Conservation (phyloP, 2,888 invertebrate species). For the Buathra laborator region DNA sequence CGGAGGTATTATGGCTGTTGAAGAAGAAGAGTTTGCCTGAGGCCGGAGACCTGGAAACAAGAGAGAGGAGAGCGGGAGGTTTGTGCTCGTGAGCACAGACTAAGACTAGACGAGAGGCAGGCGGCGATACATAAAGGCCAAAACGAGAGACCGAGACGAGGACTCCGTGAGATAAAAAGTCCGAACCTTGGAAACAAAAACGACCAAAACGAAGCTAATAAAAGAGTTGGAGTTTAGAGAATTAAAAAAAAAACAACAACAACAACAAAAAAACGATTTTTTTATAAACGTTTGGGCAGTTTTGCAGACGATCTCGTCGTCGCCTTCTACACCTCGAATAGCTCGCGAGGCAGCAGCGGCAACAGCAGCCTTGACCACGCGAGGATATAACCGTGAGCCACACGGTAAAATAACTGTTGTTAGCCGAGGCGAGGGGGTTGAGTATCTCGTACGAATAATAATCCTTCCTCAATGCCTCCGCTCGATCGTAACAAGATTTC, state of each 20-base stretch:
- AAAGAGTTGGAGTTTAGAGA: slow-evolving; percentile 67
- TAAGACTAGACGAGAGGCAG: not conserved
- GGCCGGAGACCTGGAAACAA: slow-evolving; percentile 46
- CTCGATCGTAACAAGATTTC: not conserved
- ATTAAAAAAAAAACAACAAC: slow-evolving; percentile 42
- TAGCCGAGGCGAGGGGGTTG: slow-evolving; percentile 53
- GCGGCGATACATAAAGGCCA: not conserved
- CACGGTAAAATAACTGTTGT: slow-evolving; percentile 77
- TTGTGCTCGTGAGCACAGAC: not conserved
- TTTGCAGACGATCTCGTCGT: slow-evolving; percentile 35
- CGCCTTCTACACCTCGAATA: slow-evolving; percentile 61
- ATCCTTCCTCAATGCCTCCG: slow-evolving; percentile 11
- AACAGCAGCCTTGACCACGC: slow-evolving; percentile 52
- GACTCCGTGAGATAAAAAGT: not conserved
- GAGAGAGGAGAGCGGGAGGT: not conserved
- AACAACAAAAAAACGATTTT: slow-evolving; percentile 22
- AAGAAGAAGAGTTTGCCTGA: slow-evolving; percentile 23
- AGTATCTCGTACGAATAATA: slow-evolving; percentile 13
- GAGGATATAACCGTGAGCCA: slow-evolving; percentile 37
- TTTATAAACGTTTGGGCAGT: slow-evolving; percentile 47
- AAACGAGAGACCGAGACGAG: not conserved
- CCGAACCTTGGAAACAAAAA: slow-evolving; percentile 8
- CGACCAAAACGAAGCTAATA: not conserved
- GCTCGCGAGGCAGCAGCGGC: slow-evolving; percentile 30
- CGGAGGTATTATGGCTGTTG: not conserved